Base-by-base conservation (phyloP, 2,888 invertebrate species). In the Pilophorus perplexus region DNA sequence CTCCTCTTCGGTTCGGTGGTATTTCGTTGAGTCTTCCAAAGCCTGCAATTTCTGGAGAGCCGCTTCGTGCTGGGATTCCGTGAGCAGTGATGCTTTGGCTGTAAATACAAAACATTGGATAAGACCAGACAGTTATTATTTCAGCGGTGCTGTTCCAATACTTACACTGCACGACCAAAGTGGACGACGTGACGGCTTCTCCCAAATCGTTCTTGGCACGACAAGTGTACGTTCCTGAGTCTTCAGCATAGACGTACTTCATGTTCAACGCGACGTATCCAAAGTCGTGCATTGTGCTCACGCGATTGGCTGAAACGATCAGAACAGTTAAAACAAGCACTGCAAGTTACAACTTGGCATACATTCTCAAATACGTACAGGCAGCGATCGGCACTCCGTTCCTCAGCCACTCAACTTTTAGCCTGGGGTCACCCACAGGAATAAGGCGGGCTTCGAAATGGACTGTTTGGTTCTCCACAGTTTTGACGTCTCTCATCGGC, bases 231-330 rank as follows among this genome's bases (percentile, higher is more conserved):
- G 94, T 93, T 48, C 97, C 97, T 1, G 94, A 93, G 79, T 98
- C 98, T 78, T 94, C 94, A 20, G 95, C 93, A 75, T 91, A 91
- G 0, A 92, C 92, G 74, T 93, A 93, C 76, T 93, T 93, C 89
- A 93, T 90, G 74, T 94, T 93, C 16, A 93, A 80, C 38, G 95
- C 94, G 23, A 97, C 97, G 77, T 95, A 97, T 54, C 98, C 98
- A 77, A 98, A 97, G 77, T 99, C 98, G 76, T 97, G 93, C 88
- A 95, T 93, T 8, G 95, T 94, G 44, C 91, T 90, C 27, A 90
- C 82, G 68, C 93, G 89, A 76, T 93, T 93, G n/a, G 92, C 88
- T 88, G 72, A 59, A 77, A 76, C 33, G 27, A 28, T n/a, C n/a
- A n/a, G n/a, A n/a, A n/a, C n/a, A n/a, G n/a, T n/a, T n/a, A n/a